Conservation (phyloP, 2,888 invertebrate species). For the Melanophora roralis region DNA sequence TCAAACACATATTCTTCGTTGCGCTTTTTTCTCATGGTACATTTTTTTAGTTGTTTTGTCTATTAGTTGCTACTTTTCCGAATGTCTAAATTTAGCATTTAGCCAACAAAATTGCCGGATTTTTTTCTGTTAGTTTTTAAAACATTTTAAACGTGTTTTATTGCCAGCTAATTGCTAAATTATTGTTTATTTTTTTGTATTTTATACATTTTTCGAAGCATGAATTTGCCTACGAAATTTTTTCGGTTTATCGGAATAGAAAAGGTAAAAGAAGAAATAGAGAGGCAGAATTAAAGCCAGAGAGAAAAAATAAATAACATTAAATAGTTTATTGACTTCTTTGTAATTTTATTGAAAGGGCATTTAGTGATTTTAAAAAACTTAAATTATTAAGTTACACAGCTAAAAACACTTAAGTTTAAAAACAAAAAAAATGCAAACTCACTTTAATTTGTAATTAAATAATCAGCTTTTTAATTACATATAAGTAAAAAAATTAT, state of each 20-base stretch:
- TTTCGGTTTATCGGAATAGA: slow-evolving; percentile 25
- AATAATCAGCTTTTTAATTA: too few species aligned
- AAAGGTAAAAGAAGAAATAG: neutral
- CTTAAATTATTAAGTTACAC: neutral
- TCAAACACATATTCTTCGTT: slow-evolving; percentile 4
- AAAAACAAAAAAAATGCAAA: too few species aligned
- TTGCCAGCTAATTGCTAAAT: slow-evolving; percentile 48
- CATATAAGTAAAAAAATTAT: too few species aligned
- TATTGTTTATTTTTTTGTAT: slow-evolving; percentile 24
- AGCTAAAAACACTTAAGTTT: too few species aligned
- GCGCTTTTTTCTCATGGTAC: neutral
- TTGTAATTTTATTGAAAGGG: neutral
- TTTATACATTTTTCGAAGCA: slow-evolving; percentile 3
- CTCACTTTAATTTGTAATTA: too few species aligned
- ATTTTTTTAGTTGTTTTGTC: slow-evolving; percentile 3
- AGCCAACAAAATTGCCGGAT: slow-evolving; percentile 51
- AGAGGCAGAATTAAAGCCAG: slow-evolving; percentile 4
- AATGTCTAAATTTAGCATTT: slow-evolving; percentile 57
- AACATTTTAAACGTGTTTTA: too few species aligned
- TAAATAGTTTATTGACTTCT: slow-evolving; percentile 51
- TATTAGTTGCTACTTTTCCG: slow-evolving; percentile 37
- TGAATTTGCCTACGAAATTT: neutral
- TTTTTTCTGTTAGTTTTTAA: slow-evolving; percentile 12
- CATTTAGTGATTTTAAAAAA: neutral
- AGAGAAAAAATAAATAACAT: slow-evolving; percentile 49